Evolutionary conservation across 2,888 invertebrate species (phyloP).

Genomic region (Stratiomys singularior): DNA sequence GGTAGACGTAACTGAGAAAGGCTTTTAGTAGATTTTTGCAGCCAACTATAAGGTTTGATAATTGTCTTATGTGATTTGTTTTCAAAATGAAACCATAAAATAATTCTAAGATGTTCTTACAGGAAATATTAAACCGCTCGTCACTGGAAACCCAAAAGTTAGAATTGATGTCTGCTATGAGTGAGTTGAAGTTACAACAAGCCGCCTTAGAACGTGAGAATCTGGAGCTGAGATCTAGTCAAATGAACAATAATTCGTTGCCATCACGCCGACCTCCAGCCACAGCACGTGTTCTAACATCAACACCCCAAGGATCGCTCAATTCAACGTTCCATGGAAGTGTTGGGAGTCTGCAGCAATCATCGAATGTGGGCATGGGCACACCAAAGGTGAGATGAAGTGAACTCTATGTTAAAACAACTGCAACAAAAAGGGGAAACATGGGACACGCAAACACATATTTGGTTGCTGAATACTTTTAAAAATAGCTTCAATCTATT

Average conservation of each 20-base stretch:
- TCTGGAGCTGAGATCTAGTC: constrained; percentile 74
- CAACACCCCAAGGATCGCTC: constrained; percentile 43
- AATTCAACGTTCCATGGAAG: constrained; percentile 60
- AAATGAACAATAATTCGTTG: constrained; percentile 59
- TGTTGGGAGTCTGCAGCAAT: constrained; percentile 62
- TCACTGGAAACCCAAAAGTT: constrained; percentile 94
- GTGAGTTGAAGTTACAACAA: constrained; percentile 88
- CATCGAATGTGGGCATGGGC: constrained; percentile 56
- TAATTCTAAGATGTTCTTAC: constrained; percentile 52
- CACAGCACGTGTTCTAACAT: constrained; percentile 29
- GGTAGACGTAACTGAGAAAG: too few species aligned
- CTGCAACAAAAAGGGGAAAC: too few species aligned
- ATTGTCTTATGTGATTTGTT: too few species aligned
- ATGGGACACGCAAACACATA: too few species aligned
- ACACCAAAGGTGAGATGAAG: constrained; percentile 65
- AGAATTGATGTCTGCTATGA: constrained; percentile 91
- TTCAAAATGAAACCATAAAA: too few species aligned
- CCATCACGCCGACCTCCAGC: constrained; percentile 61
- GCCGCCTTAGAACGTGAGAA: constrained; percentile 90
- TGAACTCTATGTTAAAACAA: constrained; percentile 45
- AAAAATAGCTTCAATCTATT: too few species aligned
- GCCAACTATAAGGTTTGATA: too few species aligned
- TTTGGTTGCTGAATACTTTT: too few species aligned
- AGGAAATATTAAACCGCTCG: constrained; percentile 89
- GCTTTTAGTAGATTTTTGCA: too few species aligned